phyloP scores from a whole-genome alignment of 64 coral and sea anemone species.

The Acropora tenuis region DNA sequence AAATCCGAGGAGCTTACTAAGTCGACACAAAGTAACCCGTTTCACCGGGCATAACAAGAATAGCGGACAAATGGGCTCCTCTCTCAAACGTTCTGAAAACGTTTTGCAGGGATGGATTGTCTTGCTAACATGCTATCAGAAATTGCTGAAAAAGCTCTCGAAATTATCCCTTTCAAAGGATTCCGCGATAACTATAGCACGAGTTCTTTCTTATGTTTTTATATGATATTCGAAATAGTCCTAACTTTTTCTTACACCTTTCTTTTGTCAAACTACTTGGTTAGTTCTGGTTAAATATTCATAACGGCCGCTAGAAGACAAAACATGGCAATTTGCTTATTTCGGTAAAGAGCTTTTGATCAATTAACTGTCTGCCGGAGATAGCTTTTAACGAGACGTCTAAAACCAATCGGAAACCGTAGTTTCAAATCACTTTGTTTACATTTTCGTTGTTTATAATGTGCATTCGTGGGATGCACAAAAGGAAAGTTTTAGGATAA shows the following conservation, averaged over 20 bases:
- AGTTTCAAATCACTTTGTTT: not conserved
- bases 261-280: not conserved
- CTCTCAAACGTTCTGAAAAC: too few species aligned
- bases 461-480: not conserved
- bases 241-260: too few species aligned
- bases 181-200: too few species aligned
- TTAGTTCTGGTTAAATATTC: slow-evolving; percentile 20
- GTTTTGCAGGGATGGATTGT: too few species aligned
- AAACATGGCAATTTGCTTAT: not conserved
- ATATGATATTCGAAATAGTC: not conserved
- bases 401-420: not conserved
- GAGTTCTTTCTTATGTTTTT: not conserved
- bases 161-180: too few species aligned
- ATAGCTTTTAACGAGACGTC: not conserved
- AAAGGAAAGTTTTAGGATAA: not conserved
- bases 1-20: too few species aligned
- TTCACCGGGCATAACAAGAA: too few species aligned
- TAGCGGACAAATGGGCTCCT: too few species aligned
- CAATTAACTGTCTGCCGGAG: not conserved
- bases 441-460: not conserved
- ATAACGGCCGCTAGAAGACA: not conserved
- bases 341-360: not conserved
- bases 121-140: too few species aligned
- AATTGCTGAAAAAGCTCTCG: too few species aligned
- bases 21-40: too few species aligned